Conservation (phyloP, 2,797 vertebrate species). For the Kryptolebias ocellatus region DNA sequence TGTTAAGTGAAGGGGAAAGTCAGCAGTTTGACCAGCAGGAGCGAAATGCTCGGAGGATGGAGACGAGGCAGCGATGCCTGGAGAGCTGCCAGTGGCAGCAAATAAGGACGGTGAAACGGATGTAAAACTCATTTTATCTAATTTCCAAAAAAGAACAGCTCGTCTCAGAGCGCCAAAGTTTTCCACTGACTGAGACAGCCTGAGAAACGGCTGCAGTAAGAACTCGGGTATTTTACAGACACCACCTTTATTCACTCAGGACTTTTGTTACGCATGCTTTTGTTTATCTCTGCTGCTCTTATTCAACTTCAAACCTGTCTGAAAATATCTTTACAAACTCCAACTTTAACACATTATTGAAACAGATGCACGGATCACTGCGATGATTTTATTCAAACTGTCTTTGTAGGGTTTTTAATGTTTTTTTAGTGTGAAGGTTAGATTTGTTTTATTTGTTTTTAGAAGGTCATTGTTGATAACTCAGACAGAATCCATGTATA, state of each 20-base stretch:
- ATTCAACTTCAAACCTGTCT: conserved; percentile 9
- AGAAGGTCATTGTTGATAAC: not conserved
- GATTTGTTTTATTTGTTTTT: conserved; percentile 9
- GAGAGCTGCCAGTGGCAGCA: conserved; percentile 47
- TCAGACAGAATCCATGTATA: not conserved
- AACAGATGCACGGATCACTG: not conserved
- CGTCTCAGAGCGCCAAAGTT: conserved; percentile 39
- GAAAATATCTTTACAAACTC: not conserved
- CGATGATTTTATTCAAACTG: not conserved
- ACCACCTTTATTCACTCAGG: not conserved
- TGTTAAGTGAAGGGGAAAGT: conserved; percentile 31
- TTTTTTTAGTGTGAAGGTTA: conserved; percentile 4
- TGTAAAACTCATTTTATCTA: conserved; percentile 41
- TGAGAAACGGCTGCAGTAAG: conserved; percentile 31
- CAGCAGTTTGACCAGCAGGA: conserved; percentile 40
- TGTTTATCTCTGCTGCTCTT: conserved; percentile 14
- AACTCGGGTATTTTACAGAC: conserved; percentile 26
- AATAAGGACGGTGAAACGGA: conserved; percentile 44
- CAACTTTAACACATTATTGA: not conserved
- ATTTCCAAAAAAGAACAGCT: conserved; percentile 50
- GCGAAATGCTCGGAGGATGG: conserved; percentile 8
- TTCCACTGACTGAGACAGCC: conserved; percentile 38
- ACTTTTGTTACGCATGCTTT: conserved; percentile 6
- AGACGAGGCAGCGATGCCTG: conserved; percentile 30
- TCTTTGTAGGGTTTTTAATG: not conserved